These are phyloP conservation scores for Tetranychus truncatus DNA, from an alignment of 2,888 invertebrate genomes.

Conservation along the genomic window DNA sequence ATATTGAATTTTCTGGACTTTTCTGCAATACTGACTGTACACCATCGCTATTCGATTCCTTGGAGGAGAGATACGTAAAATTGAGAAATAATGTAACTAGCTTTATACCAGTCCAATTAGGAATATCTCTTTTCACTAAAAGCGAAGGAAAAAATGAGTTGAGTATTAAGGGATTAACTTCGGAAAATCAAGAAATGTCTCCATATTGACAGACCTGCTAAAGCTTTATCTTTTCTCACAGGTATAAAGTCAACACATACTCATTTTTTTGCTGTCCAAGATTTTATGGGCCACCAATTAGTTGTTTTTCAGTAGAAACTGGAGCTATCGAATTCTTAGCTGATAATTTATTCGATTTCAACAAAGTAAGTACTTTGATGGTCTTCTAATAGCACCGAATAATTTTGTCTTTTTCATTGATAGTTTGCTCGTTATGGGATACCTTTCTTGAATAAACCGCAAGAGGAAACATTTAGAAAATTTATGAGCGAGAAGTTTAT, in stretches of 20 bases:
- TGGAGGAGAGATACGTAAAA: conserved; percentile 40
- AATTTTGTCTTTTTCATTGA: background rate
- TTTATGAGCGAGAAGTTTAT: background rate
- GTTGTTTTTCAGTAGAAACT: conserved; percentile 44
- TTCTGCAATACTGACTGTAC: conserved; percentile 36
- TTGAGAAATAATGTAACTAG: conserved; percentile 36
- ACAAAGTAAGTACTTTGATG: conserved; percentile 43
- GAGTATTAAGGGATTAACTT: background rate
- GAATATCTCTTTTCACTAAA: conserved; percentile 20
- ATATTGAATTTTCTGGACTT: conserved; percentile 53
- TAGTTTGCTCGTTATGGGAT: conserved; percentile 50
- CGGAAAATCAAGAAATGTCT: background rate
- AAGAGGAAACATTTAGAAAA: conserved; percentile 26
- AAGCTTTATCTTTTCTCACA: conserved; percentile 23
- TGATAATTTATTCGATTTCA: conserved; percentile 43
- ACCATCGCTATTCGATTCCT: conserved; percentile 44
- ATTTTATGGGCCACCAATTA: conserved; percentile 43
- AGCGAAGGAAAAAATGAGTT: background rate
- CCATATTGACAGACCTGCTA: background rate
- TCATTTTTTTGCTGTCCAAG: conserved; percentile 51
- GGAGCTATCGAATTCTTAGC: conserved; percentile 46
- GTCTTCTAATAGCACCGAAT: background rate
- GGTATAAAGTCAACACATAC: conserved; percentile 44
- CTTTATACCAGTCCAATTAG: conserved; percentile 44
- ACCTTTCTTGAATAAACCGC: conserved; percentile 42